Percentiles rank a stretch among this genome's conserved stretches.
Evolutionary conservation across 2,113 vertebrate genomes (phyloP).

Genomic region (Centropus unirufus): DNA sequence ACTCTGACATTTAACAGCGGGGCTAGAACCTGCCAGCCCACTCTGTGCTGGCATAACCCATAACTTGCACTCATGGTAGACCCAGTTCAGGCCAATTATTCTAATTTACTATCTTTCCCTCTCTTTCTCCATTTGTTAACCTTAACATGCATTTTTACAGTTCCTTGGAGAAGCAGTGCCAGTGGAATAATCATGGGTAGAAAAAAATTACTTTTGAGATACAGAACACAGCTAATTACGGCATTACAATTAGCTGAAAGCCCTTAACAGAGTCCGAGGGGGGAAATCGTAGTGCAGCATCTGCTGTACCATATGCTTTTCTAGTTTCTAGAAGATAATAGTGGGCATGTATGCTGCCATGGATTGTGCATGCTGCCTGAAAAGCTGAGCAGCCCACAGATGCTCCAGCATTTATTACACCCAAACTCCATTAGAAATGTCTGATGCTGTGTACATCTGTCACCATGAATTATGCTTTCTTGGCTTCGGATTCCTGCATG

Average conservation of each 20-base stretch:
- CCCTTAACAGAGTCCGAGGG: constrained; percentile 45
- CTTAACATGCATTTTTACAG: constrained; percentile 22
- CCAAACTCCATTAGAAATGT: neutral
- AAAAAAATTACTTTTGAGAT: constrained; percentile 25
- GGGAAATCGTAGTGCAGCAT: constrained; percentile 36
- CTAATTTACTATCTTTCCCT: neutral
- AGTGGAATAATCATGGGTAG: neutral
- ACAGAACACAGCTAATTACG: constrained; percentile 44
- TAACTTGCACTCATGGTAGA: neutral
- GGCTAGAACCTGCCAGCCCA: neutral
- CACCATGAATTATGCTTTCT: constrained; percentile 14
- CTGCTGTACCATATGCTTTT: constrained; percentile 65
- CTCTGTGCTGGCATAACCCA: neutral
- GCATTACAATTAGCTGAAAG: constrained; percentile 44
- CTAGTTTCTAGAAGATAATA: constrained; percentile 43
- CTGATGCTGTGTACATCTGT: neutral
- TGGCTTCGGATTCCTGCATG: neutral
- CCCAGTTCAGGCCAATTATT: neutral
- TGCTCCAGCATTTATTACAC: constrained; percentile 21
- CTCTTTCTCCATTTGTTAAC: constrained; percentile 26
- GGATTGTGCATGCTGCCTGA: constrained; percentile 10
- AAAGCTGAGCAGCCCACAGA: neutral
- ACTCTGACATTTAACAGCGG: neutral
- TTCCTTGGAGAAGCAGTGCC: neutral
- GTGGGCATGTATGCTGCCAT: neutral